Percentiles rank a stretch among this genome's conserved stretches.
Conservation (phyloP, 2,888 invertebrate species). For the Diaphora mendica region DNA sequence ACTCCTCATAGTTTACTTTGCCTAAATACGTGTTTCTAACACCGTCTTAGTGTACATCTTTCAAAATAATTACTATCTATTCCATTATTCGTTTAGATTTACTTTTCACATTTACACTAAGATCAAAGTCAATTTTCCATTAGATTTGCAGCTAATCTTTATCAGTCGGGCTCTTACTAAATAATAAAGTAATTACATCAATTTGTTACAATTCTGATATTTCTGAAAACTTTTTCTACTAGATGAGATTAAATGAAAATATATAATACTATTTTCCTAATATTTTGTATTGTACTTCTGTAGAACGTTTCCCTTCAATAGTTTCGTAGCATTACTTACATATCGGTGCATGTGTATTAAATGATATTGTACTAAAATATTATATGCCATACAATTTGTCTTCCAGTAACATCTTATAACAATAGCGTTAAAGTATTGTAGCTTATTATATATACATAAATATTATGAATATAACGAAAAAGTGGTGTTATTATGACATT, state of each 20-base stretch:
- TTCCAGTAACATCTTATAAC: constrained; percentile 86
- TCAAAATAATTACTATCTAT: too few relatives aligned
- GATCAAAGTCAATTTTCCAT: background rate
- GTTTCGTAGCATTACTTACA: constrained; percentile 79
- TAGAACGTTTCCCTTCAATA: constrained; percentile 78
- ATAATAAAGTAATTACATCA: constrained; percentile 48
- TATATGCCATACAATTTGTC: constrained; percentile 87
- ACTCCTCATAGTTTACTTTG: too few relatives aligned
- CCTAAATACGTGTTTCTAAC: too few relatives aligned
- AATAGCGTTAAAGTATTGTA: constrained; percentile 84
- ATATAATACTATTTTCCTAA: constrained; percentile 83
- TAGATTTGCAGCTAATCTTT: constrained; percentile 1
- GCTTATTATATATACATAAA: constrained; percentile 83
- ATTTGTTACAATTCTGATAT: constrained; percentile 64
- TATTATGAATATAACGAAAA: constrained; percentile 68
- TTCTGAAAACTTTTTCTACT: constrained; percentile 78
- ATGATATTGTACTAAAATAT: constrained; percentile 78
- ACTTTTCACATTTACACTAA: too few relatives aligned
- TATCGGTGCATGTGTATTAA: constrained; percentile 83
- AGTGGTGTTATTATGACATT: constrained; percentile 71
- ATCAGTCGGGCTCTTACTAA: constrained; percentile 46
- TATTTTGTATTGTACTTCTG: constrained; percentile 78
- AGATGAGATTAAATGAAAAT: constrained; percentile 60
- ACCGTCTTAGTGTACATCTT: too few relatives aligned
- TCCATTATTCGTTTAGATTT: too few relatives aligned